Evolutionary conservation across 2,113 vertebrate genomes (phyloP).

Genomic region (Uropsilus gracilis): DNA sequence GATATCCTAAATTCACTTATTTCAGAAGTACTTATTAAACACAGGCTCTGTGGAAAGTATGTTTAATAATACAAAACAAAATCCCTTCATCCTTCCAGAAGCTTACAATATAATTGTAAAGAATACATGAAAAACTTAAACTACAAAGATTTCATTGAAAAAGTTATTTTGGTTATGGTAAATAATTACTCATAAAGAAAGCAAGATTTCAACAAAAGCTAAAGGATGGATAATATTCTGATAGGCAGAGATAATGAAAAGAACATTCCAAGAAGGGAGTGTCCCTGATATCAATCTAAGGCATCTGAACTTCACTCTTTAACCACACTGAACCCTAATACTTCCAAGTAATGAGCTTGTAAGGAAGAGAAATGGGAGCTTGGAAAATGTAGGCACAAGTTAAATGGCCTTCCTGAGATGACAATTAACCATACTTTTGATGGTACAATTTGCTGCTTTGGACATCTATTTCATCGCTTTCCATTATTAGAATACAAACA

Average conservation of each 20-base stretch:
- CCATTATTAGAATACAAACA: slow-evolving; percentile 1
- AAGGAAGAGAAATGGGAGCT: background rate
- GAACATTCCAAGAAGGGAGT: background rate
- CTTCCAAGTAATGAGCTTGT: background rate
- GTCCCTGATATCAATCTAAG: slow-evolving; percentile 46
- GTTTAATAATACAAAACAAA: background rate
- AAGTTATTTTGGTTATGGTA: background rate
- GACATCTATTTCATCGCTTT: background rate
- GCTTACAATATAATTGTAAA: slow-evolving; percentile 25
- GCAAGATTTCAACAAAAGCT: slow-evolving; percentile 32
- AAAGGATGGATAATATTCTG: slow-evolving; percentile 21
- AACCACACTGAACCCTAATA: slow-evolving; percentile 22
- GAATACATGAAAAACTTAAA: background rate
- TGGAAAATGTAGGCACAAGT: background rate
- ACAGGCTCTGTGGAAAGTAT: background rate
- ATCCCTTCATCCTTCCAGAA: background rate
- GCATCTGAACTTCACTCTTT: slow-evolving; percentile 47
- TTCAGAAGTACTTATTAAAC: background rate
- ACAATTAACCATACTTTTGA: slow-evolving; percentile 13
- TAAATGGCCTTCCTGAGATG: background rate
- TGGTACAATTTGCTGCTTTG: background rate
- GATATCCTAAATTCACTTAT: slow-evolving; percentile 18
- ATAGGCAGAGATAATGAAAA: slow-evolving; percentile 13
- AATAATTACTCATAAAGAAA: slow-evolving; percentile 44
- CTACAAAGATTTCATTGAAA: slow-evolving; percentile 21